Evolutionary conservation across 2,113 vertebrate genomes (phyloP).

Genomic region (Ovis aries): DNA sequence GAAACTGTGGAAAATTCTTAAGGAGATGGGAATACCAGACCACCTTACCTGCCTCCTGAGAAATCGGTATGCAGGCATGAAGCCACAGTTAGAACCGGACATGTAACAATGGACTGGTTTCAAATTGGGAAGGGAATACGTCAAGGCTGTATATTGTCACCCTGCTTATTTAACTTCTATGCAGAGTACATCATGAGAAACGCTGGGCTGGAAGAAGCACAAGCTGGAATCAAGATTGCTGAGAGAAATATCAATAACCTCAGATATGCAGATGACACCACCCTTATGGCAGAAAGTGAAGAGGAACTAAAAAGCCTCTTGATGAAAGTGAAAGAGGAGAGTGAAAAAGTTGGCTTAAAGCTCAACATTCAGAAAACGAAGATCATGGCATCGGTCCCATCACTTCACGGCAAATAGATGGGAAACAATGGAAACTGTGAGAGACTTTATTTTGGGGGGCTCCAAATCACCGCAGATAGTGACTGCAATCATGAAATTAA

Average conservation of each 20-base stretch:
- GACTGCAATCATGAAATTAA: neutral
- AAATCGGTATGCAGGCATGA: neutral
- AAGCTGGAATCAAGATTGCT: neutral
- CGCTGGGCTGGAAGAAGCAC: neutral
- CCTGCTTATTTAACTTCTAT: neutral
- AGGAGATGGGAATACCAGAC: neutral
- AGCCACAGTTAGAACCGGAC: neutral
- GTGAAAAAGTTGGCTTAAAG: neutral
- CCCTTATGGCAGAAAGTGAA: neutral
- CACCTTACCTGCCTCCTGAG: neutral
- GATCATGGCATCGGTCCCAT: neutral
- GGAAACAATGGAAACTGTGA: neutral
- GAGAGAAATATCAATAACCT: neutral
- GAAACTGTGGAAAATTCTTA: neutral
- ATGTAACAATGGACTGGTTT: neutral
- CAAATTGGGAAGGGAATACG: neutral
- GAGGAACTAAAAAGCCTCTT: neutral
- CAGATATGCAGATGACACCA: neutral
- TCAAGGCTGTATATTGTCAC: neutral
- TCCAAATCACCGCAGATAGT: neutral
- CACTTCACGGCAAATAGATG: neutral
- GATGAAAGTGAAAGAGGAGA: neutral
- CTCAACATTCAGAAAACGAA: neutral
- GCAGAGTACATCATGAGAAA: neutral
- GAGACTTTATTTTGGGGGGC: neutral